Conservation (phyloP, 2,113 vertebrate genomes). For the Rhinoderma darwinii region DNA sequence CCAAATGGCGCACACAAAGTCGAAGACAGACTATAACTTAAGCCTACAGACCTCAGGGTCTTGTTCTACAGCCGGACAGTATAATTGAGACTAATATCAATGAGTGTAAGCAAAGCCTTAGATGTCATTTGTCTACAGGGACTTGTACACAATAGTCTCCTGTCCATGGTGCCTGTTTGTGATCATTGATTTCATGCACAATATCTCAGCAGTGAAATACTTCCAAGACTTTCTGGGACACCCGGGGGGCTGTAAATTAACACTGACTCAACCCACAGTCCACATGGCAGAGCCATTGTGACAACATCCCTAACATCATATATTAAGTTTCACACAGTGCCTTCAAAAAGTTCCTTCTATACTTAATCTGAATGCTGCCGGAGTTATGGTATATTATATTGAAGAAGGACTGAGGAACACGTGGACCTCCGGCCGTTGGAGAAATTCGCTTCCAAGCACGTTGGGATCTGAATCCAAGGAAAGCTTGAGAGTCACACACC, state of each 20-base stretch:
- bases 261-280: conserved; percentile 68
- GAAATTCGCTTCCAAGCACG: background rate
- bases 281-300: conserved; percentile 70
- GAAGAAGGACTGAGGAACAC: background rate
- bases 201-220: conserved; percentile 63
- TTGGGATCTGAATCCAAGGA: background rate
- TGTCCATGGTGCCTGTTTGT: conserved; percentile 61
- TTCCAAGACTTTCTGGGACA: conserved; percentile 65
- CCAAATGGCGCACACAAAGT: background rate
- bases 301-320: conserved; percentile 66
- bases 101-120: background rate
- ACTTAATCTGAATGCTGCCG: conserved; percentile 61
- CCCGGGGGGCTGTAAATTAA: conserved; percentile 68
- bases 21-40: background rate
- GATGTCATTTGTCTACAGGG: conserved; percentile 11
- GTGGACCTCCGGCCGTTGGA: background rate
- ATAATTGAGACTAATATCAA: conserved; percentile 5
- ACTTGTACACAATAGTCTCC: conserved; percentile 45
- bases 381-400: conserved; percentile 31
- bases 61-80: background rate
- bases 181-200: conserved; percentile 63
- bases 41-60: background rate
- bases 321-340: conserved; percentile 69
- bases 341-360: conserved; percentile 69
- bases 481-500: background rate